Conservation (phyloP, 1,140 invertebrate genomes). For the Eupeodes corollae region DNA sequence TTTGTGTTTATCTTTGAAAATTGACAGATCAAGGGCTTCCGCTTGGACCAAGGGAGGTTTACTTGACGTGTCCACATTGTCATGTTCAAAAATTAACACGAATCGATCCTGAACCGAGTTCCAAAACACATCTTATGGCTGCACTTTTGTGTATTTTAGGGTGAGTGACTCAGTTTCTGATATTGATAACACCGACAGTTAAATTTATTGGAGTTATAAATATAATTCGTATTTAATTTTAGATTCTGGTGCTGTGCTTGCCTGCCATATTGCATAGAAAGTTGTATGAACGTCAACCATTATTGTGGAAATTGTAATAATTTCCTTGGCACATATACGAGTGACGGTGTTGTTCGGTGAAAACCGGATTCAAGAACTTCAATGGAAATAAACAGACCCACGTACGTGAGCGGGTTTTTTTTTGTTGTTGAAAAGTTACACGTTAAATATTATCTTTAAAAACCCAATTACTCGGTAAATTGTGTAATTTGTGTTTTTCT, state of each 20-base stretch:
- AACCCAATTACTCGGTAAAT: too few species aligned
- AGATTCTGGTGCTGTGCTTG: conserved; percentile 46
- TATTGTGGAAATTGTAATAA: conserved; percentile 54
- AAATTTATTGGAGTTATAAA: not conserved
- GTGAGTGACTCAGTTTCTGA: not conserved
- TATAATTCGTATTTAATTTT: conserved; percentile 20
- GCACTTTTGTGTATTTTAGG: not conserved
- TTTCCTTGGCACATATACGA: conserved; percentile 47
- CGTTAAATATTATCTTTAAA: too few species aligned
- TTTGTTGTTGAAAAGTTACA: too few species aligned
- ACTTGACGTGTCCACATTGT: conserved; percentile 45
- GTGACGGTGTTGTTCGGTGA: too few species aligned
- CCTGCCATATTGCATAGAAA: conserved; percentile 53
- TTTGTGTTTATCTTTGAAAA: not conserved
- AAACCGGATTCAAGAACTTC: too few species aligned
- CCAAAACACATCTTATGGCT: conserved; percentile 44
- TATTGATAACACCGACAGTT: not conserved
- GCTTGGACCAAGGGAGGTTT: conserved; percentile 39
- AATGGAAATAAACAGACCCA: too few species aligned
- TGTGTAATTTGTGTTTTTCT: too few species aligned
- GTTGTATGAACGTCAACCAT: conserved; percentile 50
- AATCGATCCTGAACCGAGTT: conserved; percentile 41
- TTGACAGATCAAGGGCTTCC: conserved; percentile 17
- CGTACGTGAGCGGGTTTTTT: too few species aligned
- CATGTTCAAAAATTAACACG: conserved; percentile 40